phyloP scores from a whole-genome alignment of 2,888 invertebrate genomes.

The Drosophila testacea region DNA sequence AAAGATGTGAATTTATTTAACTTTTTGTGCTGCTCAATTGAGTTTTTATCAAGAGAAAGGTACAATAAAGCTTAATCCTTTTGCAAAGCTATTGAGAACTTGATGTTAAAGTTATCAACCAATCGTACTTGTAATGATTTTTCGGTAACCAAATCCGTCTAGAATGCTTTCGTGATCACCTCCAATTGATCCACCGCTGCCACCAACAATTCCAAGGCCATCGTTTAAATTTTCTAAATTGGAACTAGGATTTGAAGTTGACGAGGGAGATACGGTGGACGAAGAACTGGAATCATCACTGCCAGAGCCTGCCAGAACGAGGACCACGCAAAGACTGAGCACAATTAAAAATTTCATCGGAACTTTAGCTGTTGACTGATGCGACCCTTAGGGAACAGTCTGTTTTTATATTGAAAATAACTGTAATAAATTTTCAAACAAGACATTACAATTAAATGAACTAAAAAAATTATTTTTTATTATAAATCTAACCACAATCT shows the following conservation, averaged over 20 bases:
- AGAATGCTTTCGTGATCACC: slow-evolving; percentile 32
- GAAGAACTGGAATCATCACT: slow-evolving; percentile 49
- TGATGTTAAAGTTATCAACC: slow-evolving; percentile 22
- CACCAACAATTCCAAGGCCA: slow-evolving; percentile 7
- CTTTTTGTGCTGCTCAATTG: too few relatives aligned
- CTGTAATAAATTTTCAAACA: too few relatives aligned
- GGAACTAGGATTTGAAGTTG: slow-evolving; percentile 9
- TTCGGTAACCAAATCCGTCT: neutral
- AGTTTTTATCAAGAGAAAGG: too few relatives aligned
- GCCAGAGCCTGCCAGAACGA: slow-evolving; percentile 64
- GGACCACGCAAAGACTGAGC: slow-evolving; percentile 69
- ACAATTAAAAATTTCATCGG: slow-evolving; percentile 76
- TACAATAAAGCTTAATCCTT: too few relatives aligned
- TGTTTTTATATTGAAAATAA: slow-evolving; percentile 52
- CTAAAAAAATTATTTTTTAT: too few relatives aligned
- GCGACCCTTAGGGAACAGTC: slow-evolving; percentile 28
- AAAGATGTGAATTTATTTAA: too few relatives aligned
- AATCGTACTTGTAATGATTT: too few relatives aligned
- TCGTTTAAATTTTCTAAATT: slow-evolving; percentile 29
- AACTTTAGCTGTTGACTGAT: slow-evolving; percentile 64
- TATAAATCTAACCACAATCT: too few relatives aligned
- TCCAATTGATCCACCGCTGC: neutral
- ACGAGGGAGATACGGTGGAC: slow-evolving; percentile 49
- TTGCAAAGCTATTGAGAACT: neutral
- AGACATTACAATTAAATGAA: too few relatives aligned